A percentile compares a stretch with the other conserved stretches of the same genome.
phyloP scores from a whole-genome alignment of 2,888 invertebrate genomes.

The Perithous albicinctus region DNA sequence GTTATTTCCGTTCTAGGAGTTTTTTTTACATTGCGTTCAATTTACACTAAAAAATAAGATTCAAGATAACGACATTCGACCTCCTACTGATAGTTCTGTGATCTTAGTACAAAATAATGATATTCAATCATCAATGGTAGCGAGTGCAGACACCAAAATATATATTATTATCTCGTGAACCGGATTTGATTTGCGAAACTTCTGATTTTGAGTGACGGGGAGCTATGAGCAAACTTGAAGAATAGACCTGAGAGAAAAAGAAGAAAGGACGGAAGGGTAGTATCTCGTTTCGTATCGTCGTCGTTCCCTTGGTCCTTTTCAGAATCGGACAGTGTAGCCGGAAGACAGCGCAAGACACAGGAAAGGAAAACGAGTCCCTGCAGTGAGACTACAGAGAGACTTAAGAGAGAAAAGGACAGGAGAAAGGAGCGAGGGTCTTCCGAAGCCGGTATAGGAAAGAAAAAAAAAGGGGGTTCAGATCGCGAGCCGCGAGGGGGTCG shows the following conservation, averaged over 20 bases:
- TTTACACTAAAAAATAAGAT: neutral
- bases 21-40: no score
- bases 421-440: slow-evolving; percentile 36
- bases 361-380: slow-evolving; percentile 40
- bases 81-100: neutral
- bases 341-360: slow-evolving; percentile 29
- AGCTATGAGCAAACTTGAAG: neutral
- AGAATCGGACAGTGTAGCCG: slow-evolving; percentile 23
- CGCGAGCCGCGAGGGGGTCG: slow-evolving; percentile 70
- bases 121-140: neutral
- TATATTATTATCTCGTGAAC: neutral
- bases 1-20: neutral
- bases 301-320: neutral
- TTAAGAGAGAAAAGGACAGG: slow-evolving; percentile 22
- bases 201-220: slow-evolving; percentile 16
- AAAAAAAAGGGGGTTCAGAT: slow-evolving; percentile 30
- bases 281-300: slow-evolving; percentile 22
- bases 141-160: neutral
- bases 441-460: slow-evolving; percentile 20
- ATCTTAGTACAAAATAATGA: neutral
- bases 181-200: neutral
- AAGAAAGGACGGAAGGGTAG: slow-evolving; percentile 14
- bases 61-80: no score
- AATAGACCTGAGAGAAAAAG: slow-evolving; percentile 7
- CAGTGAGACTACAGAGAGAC: slow-evolving; percentile 11